These are phyloP conservation scores for Megalopta genalis DNA, from an alignment of 1,140 invertebrate species.

Conservation along the genomic window DNA sequence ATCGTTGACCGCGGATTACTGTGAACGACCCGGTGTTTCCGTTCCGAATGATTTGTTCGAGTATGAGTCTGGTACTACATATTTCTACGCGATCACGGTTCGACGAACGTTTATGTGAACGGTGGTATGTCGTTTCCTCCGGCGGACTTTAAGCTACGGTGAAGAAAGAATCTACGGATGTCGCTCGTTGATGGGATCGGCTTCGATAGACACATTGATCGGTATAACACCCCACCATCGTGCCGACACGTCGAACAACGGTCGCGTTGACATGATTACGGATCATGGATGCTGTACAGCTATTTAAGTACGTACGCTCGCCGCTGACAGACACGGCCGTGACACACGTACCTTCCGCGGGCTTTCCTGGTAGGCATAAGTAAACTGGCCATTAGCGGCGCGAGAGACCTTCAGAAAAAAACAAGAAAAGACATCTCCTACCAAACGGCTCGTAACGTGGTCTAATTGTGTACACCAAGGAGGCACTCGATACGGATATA, in stretches of 20 bases:
- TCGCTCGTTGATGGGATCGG: background rate
- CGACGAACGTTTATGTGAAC: too few relatives aligned
- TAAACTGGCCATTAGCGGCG: slow-evolving; percentile 79
- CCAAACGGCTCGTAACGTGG: slow-evolving; percentile 68
- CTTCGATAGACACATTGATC: background rate
- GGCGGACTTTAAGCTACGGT: background rate
- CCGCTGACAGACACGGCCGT: slow-evolving; percentile 59
- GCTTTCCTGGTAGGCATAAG: slow-evolving; percentile 80
- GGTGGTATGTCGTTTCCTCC: too few relatives aligned
- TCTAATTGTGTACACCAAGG: slow-evolving; percentile 68
- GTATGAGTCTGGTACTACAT: too few relatives aligned
- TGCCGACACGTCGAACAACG: slow-evolving; percentile 2
- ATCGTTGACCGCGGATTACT: too few relatives aligned
- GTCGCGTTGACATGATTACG: slow-evolving; percentile 23
- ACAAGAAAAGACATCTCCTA: slow-evolving; percentile 76
- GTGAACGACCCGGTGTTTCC: too few relatives aligned
- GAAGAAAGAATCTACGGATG: background rate
- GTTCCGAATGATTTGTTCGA: too few relatives aligned
- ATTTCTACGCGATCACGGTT: too few relatives aligned
- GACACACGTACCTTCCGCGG: slow-evolving; percentile 79
- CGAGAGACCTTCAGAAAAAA: slow-evolving; percentile 80
- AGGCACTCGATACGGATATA: slow-evolving; percentile 59
- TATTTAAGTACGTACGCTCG: slow-evolving; percentile 70
- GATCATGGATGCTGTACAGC: slow-evolving; percentile 50
- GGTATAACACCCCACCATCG: background rate